Percentiles rank a stretch among this genome's conserved stretches.
Conservation (phyloP, 2,797 vertebrate genomes). For the Otus scops region DNA sequence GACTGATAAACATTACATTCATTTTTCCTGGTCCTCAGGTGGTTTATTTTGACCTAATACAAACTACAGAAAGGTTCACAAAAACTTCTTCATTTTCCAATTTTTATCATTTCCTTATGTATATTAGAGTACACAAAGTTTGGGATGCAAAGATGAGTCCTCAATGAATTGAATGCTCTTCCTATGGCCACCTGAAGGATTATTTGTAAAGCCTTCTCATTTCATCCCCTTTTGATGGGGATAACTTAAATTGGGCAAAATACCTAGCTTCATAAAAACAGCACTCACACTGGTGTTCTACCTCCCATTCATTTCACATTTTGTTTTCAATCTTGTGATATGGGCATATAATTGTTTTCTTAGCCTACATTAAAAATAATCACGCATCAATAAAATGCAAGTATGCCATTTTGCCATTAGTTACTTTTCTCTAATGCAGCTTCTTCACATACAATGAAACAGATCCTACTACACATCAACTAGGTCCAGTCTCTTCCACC, state of each 20-base stretch:
- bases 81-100: background rate
- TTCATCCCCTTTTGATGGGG: background rate
- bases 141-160: background rate
- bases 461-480: background rate
- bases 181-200: background rate
- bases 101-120: background rate
- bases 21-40: background rate
- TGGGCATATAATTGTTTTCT: background rate
- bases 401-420: background rate
- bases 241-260: slow-evolving; percentile 39
- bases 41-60: background rate
- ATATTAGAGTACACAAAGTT: background rate
- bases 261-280: background rate
- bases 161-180: background rate
- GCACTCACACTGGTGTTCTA: background rate
- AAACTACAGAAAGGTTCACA: background rate
- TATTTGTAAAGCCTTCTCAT: slow-evolving; percentile 17
- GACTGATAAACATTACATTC: background rate
- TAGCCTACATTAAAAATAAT: background rate
- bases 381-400: background rate
- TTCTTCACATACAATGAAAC: background rate
- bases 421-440: background rate
- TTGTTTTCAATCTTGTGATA: background rate
- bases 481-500: background rate
- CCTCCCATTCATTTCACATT: background rate